Percentiles rank a stretch among this genome's conserved stretches.
These are phyloP conservation scores for Drosophila melanocephala DNA, from an alignment of 2,888 invertebrate species.

Conservation along the genomic window DNA sequence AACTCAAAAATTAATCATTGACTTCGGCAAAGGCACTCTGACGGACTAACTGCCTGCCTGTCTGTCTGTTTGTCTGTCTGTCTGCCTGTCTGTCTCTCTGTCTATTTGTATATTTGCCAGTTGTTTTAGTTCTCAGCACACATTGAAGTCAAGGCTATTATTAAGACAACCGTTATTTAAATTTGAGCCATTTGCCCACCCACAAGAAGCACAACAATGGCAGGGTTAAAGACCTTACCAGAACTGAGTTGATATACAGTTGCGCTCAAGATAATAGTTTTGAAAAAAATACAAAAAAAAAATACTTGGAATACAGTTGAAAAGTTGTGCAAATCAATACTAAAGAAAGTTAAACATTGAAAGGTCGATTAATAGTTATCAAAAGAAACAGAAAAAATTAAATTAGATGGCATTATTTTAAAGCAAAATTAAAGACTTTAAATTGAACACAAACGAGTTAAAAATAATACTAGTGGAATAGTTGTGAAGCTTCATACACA, in stretches of 20 bases:
- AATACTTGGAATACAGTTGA: neutral
- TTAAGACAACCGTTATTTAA: slow-evolving; percentile 1
- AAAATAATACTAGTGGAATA: neutral
- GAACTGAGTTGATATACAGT: slow-evolving; percentile 31
- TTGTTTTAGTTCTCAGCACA: slow-evolving; percentile 72
- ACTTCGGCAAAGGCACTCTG: neutral
- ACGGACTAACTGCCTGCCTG: slow-evolving; percentile 9
- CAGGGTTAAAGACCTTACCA: slow-evolving; percentile 44
- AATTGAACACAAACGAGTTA: neutral
- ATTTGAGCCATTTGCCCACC: neutral
- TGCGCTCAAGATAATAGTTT: neutral
- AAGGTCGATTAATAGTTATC: too few relatives aligned
- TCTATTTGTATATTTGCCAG: slow-evolving; percentile 37
- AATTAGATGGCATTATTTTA: neutral
- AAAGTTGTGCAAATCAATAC: neutral
- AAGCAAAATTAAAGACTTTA: too few relatives aligned
- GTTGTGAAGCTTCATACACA: neutral
- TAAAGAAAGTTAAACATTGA: neutral
- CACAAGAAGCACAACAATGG: neutral
- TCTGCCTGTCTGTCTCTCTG: slow-evolving; percentile 2
- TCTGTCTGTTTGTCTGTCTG: slow-evolving; percentile 13
- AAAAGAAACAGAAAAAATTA: neutral
- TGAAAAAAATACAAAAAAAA: neutral
- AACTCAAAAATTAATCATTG: slow-evolving; percentile 34
- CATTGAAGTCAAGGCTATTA: slow-evolving; percentile 61